Base-by-base conservation (phyloP, 2,113 vertebrate species). In the Rhinichthys klamathensis region DNA sequence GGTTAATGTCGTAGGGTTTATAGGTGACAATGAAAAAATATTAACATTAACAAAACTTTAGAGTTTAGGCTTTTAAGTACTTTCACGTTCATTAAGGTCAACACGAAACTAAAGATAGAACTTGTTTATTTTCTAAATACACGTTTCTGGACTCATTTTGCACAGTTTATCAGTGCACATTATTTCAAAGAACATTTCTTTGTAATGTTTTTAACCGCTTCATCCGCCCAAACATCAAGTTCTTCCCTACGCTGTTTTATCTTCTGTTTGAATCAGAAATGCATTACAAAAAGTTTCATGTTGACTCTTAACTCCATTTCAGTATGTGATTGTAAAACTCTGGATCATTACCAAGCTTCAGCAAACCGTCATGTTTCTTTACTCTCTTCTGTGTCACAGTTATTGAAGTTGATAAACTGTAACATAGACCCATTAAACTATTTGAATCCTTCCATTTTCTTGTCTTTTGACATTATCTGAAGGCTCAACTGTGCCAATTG, bases 401-500 rank as follows among this genome's bases (percentile, higher is more conserved):
- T 88, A 82, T 38, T 90, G 84, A 89, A 89, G 85, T 80, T 90
- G 88, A 80, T 65, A 85, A 44, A 80, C 90, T 88, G 87, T 92
- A 92, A 93, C 86, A 89, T 90, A 88, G 72, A 38, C 78, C 56
- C 60, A 91, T 94, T 93, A 92, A 91, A 94, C 89, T 78, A 80
- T 91, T 89, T 91, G 80, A 89, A 88, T 80, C 90, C 89, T 90
- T 79, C 18, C 72, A 70, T 10, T 18, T n/a, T 78, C 27, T 84
- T 73, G 46, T 73, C 35, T 69, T 80, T 58, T 78, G 49, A 12
- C 46, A 27, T 12, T 21, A 35, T 56, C 15, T 25, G n/a, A 82
- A 35, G 61, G 44, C 27, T 81, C 13, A 67, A 30, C 60, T 67
- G 61, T 69, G 60, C 80, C 80, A 82, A 82, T 51, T 69, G 80